Percentiles rank a stretch among this genome's conserved stretches.
Conservation (phyloP, 2,888 invertebrate genomes). For the Byasa hedistus region DNA sequence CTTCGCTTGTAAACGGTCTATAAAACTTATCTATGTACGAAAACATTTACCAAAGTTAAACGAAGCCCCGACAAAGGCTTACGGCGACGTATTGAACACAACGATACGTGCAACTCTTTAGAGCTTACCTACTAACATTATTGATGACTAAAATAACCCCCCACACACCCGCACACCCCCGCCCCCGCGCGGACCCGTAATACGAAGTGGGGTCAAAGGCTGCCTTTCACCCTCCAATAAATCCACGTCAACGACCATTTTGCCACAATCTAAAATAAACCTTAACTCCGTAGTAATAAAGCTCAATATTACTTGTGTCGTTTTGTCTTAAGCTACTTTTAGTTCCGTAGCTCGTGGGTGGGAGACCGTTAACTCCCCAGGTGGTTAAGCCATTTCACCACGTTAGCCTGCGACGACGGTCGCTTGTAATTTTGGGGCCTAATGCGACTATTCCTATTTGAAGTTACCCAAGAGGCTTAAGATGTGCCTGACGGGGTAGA, state of each 20-base stretch:
- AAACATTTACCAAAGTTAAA: slow-evolving; percentile 20
- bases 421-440: slow-evolving; percentile 78
- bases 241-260: slow-evolving; percentile 18
- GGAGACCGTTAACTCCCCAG: slow-evolving; percentile 67
- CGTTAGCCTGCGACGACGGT: slow-evolving; percentile 78
- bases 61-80: slow-evolving; percentile 17
- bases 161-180: slow-evolving; percentile 48
- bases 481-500: slow-evolving; percentile 70
- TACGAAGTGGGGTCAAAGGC: slow-evolving; percentile 77
- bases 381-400: slow-evolving; percentile 77
- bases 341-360: slow-evolving; percentile 45
- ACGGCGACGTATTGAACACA: slow-evolving; percentile 32
- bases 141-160: slow-evolving; percentile 74
- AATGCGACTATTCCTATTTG: slow-evolving; percentile 80
- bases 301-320: slow-evolving; percentile 34
- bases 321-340: slow-evolving; percentile 43
- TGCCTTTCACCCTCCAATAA: slow-evolving; percentile 51
- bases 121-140: slow-evolving; percentile 74
- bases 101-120: slow-evolving; percentile 57
- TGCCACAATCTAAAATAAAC: slow-evolving; percentile 32
- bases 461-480: slow-evolving; percentile 72
- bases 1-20: background rate
- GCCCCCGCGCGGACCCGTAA: slow-evolving; percentile 58
- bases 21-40: slow-evolving; percentile 7
- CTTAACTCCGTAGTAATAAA: slow-evolving; percentile 30